phyloP scores from a whole-genome alignment of 2,888 invertebrate genomes.

The Pristionchus arcanus region DNA sequence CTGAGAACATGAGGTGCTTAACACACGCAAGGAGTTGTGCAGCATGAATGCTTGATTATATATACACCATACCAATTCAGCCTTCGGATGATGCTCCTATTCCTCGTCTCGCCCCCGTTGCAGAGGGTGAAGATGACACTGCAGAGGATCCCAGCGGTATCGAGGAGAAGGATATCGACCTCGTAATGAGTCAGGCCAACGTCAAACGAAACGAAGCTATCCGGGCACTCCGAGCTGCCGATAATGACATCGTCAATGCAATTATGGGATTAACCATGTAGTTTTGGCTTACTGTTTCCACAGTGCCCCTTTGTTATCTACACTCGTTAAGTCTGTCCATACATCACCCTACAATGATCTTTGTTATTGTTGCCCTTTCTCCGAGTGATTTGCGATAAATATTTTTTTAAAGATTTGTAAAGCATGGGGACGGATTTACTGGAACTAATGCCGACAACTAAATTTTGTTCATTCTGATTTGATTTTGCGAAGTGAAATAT shows the following conservation, averaged over 20 bases:
- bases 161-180: constrained; percentile 97
- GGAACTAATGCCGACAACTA: too few species aligned
- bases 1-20: not conserved
- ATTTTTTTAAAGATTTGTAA: too few species aligned
- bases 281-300: not conserved
- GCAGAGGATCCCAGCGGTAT: constrained; percentile 94
- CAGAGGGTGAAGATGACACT: constrained; percentile 79
- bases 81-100: constrained; percentile 65
- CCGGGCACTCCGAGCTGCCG: constrained; percentile 95
- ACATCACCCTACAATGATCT: too few species aligned
- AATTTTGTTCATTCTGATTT: too few species aligned
- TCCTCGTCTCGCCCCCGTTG: constrained; percentile 73
- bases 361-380: too few species aligned
- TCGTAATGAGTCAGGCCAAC: constrained; percentile 97
- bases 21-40: not conserved
- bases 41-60: not conserved
- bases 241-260: constrained; percentile 99
- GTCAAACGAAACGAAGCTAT: constrained; percentile 94
- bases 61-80: not conserved
- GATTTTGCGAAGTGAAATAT: too few species aligned
- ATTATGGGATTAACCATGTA: constrained; percentile 88
- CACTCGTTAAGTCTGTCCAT: not conserved
- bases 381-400: too few species aligned
- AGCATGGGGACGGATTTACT: too few species aligned
- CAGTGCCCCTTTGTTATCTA: not conserved